These are phyloP conservation scores for Spea hammondii DNA, from an alignment of 2,797 vertebrate genomes.

Conservation along the genomic window DNA sequence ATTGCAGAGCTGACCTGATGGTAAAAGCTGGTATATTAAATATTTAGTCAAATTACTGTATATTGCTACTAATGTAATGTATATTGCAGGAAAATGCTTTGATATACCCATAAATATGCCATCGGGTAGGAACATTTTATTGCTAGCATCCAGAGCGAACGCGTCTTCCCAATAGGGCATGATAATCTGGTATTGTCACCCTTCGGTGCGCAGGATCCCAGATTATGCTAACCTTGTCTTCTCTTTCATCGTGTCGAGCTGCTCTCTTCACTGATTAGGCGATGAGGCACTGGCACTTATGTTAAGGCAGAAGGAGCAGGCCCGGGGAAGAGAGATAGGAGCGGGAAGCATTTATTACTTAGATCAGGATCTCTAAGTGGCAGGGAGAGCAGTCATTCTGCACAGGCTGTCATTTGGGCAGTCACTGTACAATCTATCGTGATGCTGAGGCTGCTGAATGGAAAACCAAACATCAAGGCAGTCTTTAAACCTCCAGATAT, in stretches of 20 bases:
- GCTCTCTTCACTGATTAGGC: constrained; percentile 28
- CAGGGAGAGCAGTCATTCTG: constrained; percentile 38
- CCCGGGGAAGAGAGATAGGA: constrained; percentile 26
- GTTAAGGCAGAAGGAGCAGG: constrained; percentile 16
- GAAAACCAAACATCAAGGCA: too few relatives aligned
- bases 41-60: constrained; percentile 6
- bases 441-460: too few relatives aligned
- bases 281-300: constrained; percentile 20
- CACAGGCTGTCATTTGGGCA: constrained; percentile 32
- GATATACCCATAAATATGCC: not conserved
- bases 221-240: constrained; percentile 7
- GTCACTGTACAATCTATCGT: constrained; percentile 34
- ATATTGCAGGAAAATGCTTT: constrained; percentile 5
- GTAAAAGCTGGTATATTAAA: constrained; percentile 12
- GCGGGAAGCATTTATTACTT: constrained; percentile 35
- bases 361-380: constrained; percentile 41
- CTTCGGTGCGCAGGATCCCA: not conserved
- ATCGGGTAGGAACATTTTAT: not conserved
- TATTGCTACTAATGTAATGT: not conserved
- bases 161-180: not conserved
- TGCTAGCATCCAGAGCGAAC: too few relatives aligned
- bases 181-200: not conserved
- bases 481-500: too few relatives aligned
- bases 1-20: constrained; percentile 11
- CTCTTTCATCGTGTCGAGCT: constrained; percentile 10